A percentile compares a stretch with the other conserved stretches of the same genome.
These are phyloP conservation scores for Apodemia duryi DNA, from an alignment of 2,888 invertebrate species.

Conservation along the genomic window DNA sequence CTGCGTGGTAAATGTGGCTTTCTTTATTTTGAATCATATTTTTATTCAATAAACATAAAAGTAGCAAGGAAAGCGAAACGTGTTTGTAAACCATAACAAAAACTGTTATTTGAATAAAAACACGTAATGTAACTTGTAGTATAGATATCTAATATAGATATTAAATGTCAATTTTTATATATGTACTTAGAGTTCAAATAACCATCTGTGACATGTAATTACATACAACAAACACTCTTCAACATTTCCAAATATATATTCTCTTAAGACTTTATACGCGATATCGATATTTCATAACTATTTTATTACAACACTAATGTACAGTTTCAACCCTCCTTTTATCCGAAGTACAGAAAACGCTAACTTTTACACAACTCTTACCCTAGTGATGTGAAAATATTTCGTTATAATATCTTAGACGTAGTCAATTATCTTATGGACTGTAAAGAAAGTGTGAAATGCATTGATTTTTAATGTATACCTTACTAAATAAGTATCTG, in stretches of 20 bases:
- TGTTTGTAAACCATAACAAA: slow-evolving; percentile 63
- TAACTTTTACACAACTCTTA: slow-evolving; percentile 76
- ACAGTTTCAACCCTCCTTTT: slow-evolving; percentile 68
- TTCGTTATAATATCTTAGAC: slow-evolving; percentile 70
- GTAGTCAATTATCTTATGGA: slow-evolving; percentile 67
- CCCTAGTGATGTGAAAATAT: slow-evolving; percentile 75
- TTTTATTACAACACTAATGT: slow-evolving; percentile 70
- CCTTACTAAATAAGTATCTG: slow-evolving; percentile 61
- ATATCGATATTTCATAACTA: slow-evolving; percentile 60
- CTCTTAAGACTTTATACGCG: slow-evolving; percentile 70
- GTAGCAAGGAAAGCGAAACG: slow-evolving; percentile 57
- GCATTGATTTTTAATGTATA: slow-evolving; percentile 74
- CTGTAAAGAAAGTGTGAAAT: slow-evolving; percentile 56
- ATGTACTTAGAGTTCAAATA: slow-evolving; percentile 56
- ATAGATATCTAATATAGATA: slow-evolving; percentile 42
- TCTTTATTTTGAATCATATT: slow-evolving; percentile 27
- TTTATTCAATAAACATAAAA: slow-evolving; percentile 30
- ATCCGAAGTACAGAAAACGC: slow-evolving; percentile 68
- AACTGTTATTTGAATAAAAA: slow-evolving; percentile 55
- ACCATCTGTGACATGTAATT: slow-evolving; percentile 66
- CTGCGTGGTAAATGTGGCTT: slow-evolving; percentile 37
- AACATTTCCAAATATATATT: slow-evolving; percentile 77
- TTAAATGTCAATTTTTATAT: slow-evolving; percentile 40
- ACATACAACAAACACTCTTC: slow-evolving; percentile 71
- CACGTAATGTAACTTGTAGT: slow-evolving; percentile 57